Evolutionary conservation across 2,888 invertebrate genomes (phyloP), one percentile per base, ranked within the genome.

Genomic region (Sesia apiformis): DNA sequence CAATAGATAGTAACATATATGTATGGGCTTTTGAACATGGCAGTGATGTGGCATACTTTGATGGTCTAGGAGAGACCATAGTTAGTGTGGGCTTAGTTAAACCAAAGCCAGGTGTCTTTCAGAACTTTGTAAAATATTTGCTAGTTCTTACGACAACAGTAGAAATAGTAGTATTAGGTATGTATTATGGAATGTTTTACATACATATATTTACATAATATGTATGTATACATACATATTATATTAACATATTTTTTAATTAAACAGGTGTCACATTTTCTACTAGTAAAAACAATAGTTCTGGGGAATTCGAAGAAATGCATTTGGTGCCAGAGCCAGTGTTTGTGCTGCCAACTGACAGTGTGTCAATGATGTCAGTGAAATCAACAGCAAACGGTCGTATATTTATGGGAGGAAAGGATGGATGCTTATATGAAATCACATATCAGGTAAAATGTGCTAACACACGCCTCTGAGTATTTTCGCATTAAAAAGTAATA

Each of bases 11-110:
- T 68, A 98, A 98, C 85, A 95, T 99, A 65, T 99, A 98, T 89
- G 93, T 98, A 42, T 99, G 99, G 99, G 96, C 97, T 39, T 99
- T 97, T 86, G 97, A 98, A 81, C 95, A 97, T 83, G 96, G 97
- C 53, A 93, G 94, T 59, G 99, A 99, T 90, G 93, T 99, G 39
- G 98, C 98, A 0, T 99, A 97, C 82, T 99, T 96, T 84, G 98
- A 99, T 91, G 98, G 98, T 0, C 90, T 99, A 1, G 96, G 94
- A 64, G 98, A 98, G 80, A 95, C 98, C 1, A 98, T 99, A 70
- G 92, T 98, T 52, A 95, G 96, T 77, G 98, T 98, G 55, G 98
- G 97, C 3, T 84, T 99, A 57, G 94, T 97, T 0, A 93, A 93
- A 73, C 98, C 98, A 0, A 98, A 96, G 79, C 81, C 93, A 42